A percentile compares a stretch with the other conserved stretches of the same genome.
These are phyloP conservation scores for Liopterus haemorrhoidalis DNA, from an alignment of 2,888 invertebrate genomes.

Conservation along the genomic window DNA sequence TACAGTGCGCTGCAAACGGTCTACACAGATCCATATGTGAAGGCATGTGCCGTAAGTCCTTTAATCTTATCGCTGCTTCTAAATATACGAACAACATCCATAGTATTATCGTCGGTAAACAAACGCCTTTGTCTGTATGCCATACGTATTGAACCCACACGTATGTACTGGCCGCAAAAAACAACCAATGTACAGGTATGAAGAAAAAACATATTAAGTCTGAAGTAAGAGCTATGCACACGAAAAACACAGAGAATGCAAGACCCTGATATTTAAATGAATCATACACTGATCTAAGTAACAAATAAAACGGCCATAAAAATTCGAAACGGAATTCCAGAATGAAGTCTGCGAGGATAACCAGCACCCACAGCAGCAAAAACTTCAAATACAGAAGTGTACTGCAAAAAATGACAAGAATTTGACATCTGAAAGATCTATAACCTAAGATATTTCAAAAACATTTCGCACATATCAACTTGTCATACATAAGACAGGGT, in stretches of 20 bases:
- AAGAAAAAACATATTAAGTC: conserved; percentile 99
- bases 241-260: conserved; percentile 96
- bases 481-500: too few relatives aligned
- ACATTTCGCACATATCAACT: too few relatives aligned
- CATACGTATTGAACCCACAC: conserved; percentile 99
- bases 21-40: conserved; percentile 85
- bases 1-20: conserved; percentile 93
- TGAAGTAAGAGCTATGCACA: conserved; percentile 94
- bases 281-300: conserved; percentile 91
- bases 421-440: conserved; percentile 8
- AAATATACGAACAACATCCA: conserved; percentile 93
- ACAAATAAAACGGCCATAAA: conserved; percentile 97
- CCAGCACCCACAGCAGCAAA: conserved; percentile 88
- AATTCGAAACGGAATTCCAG: conserved; percentile 98
- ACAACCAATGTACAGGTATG: conserved; percentile 96
- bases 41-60: conserved; percentile 75
- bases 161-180: conserved; percentile 96
- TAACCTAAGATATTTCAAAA: conserved; percentile 11
- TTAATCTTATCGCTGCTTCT: conserved; percentile 83
- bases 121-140: conserved; percentile 93
- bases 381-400: conserved; percentile 92
- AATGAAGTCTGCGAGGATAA: conserved; percentile 92
- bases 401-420: conserved; percentile 55
- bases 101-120: conserved; percentile 87
- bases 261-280: conserved; percentile 97